These are phyloP conservation scores for Leptopilina myrica DNA, from an alignment of 2,888 invertebrate genomes.

Conservation along the genomic window DNA sequence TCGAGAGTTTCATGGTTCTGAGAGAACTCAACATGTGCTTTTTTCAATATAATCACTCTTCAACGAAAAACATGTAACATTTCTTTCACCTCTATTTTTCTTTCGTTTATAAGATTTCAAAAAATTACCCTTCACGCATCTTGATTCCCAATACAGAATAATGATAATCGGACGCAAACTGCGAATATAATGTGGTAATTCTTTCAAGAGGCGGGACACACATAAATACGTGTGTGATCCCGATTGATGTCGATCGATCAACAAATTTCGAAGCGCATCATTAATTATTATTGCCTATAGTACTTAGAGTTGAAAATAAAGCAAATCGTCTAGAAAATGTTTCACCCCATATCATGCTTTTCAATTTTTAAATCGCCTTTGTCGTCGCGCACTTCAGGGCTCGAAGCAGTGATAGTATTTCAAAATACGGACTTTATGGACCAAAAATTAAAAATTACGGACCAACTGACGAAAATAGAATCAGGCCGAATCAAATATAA, in stretches of 20 bases:
- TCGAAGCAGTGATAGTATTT: too few species aligned
- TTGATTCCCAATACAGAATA: constrained; percentile 42
- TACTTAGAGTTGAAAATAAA: not conserved
- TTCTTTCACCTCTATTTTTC: not conserved
- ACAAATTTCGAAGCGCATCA: too few species aligned
- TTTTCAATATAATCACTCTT: constrained; percentile 5
- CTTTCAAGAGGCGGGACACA: too few species aligned
- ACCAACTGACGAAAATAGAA: too few species aligned
- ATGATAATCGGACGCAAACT: constrained; percentile 49
- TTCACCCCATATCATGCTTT: constrained; percentile 43
- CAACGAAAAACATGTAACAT: constrained; percentile 23
- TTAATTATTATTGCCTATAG: too few species aligned
- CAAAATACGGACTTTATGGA: too few species aligned
- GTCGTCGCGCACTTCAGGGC: too few species aligned
- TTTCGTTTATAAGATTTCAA: not conserved
- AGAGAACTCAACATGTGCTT: constrained; percentile 72
- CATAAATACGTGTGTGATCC: too few species aligned
- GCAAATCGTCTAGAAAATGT: constrained; percentile 50
- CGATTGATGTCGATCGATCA: too few species aligned
- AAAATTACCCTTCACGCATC: not conserved
- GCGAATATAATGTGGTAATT: not conserved
- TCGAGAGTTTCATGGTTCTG: constrained; percentile 67
- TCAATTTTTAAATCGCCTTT: not conserved
- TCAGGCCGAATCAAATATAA: too few species aligned
- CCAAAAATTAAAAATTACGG: too few species aligned